Evolutionary conservation across 2,797 vertebrate species (phyloP).

Genomic region (Hippocampus kuda): DNA sequence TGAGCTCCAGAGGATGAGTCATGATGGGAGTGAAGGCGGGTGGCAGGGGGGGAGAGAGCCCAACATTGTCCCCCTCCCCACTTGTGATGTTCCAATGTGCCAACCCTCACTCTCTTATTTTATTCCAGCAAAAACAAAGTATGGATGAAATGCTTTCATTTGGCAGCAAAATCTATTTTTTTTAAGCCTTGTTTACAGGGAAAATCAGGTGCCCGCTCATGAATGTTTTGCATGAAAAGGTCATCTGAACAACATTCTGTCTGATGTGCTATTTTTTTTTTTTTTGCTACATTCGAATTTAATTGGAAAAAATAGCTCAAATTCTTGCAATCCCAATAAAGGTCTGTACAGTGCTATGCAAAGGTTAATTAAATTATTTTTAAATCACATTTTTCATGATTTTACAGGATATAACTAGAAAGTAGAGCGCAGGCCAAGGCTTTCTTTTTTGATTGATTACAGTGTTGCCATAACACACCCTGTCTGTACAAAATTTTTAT

Average conservation of each 20-base stretch:
- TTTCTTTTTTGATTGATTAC: too few species aligned
- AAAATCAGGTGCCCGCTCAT: background rate
- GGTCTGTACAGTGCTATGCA: too few species aligned
- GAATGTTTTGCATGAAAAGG: background rate
- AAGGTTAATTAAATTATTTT: too few species aligned
- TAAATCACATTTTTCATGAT: too few species aligned
- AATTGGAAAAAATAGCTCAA: background rate
- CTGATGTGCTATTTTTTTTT: background rate
- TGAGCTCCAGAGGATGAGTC: conserved; percentile 43
- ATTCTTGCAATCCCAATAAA: too few species aligned
- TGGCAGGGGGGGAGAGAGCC: background rate
- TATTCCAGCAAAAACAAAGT: conserved; percentile 13
- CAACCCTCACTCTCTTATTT: conserved; percentile 13
- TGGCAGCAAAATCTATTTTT: background rate
- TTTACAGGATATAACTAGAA: too few species aligned
- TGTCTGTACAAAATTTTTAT: too few species aligned
- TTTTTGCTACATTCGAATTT: background rate
- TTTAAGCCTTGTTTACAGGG: background rate
- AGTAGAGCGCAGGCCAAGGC: too few species aligned
- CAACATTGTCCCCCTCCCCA: background rate
- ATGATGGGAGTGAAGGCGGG: conserved; percentile 11
- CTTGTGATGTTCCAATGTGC: conserved; percentile 21
- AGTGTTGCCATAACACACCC: too few species aligned
- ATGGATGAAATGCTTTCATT: conserved; percentile 23
- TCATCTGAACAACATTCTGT: background rate